Conservation (phyloP, 2,888 invertebrate genomes). For the Dendrolimus pini region DNA sequence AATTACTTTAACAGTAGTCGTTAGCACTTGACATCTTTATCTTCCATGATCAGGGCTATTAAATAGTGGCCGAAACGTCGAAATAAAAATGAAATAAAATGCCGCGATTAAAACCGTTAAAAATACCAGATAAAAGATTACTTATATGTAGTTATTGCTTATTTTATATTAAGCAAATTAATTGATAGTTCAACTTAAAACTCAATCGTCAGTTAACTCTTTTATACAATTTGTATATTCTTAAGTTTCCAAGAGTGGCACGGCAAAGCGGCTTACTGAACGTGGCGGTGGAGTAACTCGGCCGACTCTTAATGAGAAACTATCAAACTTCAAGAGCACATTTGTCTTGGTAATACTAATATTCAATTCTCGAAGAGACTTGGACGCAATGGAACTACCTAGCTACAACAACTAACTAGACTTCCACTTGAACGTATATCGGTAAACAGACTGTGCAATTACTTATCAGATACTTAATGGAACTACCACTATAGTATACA, state of each 20-base stretch:
- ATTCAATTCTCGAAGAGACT: slow-evolving; percentile 49
- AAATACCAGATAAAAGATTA: no score
- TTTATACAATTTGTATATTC: neutral
- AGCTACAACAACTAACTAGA: slow-evolving; percentile 22
- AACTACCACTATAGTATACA: neutral
- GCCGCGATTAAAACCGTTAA: no score
- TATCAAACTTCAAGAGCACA: slow-evolving; percentile 60
- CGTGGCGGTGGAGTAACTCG: slow-evolving; percentile 25
- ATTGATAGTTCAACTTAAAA: neutral
- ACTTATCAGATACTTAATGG: slow-evolving; percentile 2
- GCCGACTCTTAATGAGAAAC: slow-evolving; percentile 55
- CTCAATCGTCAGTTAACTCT: neutral
- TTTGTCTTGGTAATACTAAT: slow-evolving; percentile 64
- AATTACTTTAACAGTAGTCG: no score
- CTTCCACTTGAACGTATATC: slow-evolving; percentile 26
- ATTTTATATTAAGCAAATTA: no score
- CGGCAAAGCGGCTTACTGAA: slow-evolving; percentile 35
- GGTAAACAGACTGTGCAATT: slow-evolving; percentile 9
- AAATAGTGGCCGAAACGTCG: no score
- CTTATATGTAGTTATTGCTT: no score
- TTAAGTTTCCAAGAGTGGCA: slow-evolving; percentile 20
- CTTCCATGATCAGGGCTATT: no score
- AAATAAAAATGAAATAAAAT: no score
- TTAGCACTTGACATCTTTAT: no score
- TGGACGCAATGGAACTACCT: slow-evolving; percentile 3